These are phyloP conservation scores for Lepidochrysops patricia DNA, from an alignment of 2,888 invertebrate species.

Conservation along the genomic window DNA sequence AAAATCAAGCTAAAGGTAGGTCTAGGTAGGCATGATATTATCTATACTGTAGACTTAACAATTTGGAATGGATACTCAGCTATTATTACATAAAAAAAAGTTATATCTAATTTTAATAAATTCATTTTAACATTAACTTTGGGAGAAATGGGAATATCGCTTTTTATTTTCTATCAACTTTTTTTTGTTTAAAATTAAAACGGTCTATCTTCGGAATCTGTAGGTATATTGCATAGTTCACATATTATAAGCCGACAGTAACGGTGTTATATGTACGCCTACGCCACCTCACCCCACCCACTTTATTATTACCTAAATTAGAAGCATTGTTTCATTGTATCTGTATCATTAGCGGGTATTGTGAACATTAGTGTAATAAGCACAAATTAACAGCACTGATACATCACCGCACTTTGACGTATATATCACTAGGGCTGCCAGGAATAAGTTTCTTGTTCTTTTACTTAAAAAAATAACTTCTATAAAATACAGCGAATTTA, in stretches of 20 bases:
- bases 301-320: background rate
- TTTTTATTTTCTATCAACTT: no score
- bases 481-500: background rate
- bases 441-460: background rate
- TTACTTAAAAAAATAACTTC: background rate
- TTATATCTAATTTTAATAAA: background rate
- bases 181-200: no score
- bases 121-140: background rate
- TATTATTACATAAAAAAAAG: no score
- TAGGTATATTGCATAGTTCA: no score
- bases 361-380: background rate
- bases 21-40: no score
- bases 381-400: background rate
- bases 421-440: background rate
- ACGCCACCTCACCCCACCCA: no score
- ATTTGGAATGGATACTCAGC: background rate
- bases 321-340: background rate
- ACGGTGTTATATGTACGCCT: no score
- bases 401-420: background rate
- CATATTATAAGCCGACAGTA: no score
- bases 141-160: no score
- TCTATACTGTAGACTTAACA: background rate
- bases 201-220: no score
- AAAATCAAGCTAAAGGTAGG: no score
- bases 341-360: background rate